phyloP scores from a whole-genome alignment of 2,797 vertebrate genomes.

The Ispidina lecontei region DNA sequence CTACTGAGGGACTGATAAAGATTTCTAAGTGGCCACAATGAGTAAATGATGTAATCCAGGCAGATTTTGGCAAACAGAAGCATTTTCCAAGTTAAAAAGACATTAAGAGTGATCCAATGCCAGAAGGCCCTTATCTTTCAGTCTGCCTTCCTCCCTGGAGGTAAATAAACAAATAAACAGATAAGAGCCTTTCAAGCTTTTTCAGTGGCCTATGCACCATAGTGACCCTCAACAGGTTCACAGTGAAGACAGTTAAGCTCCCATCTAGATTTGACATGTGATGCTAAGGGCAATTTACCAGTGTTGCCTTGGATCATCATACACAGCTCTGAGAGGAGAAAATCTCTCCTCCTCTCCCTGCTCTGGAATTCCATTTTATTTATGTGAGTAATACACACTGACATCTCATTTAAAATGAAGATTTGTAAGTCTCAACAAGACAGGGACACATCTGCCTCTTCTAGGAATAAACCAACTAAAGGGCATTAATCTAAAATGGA shows the following conservation, averaged over 20 bases:
- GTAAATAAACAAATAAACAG: background rate
- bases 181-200: background rate
- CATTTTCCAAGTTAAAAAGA: background rate
- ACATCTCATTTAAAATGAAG: slow-evolving; percentile 41
- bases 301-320: background rate
- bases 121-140: background rate
- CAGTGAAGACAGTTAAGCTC: background rate
- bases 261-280: background rate
- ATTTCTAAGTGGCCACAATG: slow-evolving; percentile 50
- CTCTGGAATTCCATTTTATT: background rate
- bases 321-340: background rate
- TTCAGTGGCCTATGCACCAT: background rate
- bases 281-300: background rate
- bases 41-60: slow-evolving; percentile 56
- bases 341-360: background rate
- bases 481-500: slow-evolving; percentile 29
- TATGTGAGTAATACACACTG: background rate
- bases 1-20: slow-evolving; percentile 68
- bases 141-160: background rate
- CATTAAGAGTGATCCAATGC: background rate
- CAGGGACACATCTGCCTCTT: background rate
- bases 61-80: background rate
- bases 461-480: slow-evolving; percentile 17
- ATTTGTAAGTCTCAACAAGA: slow-evolving; percentile 18
- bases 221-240: background rate